Base-by-base conservation (phyloP, 2,888 invertebrate genomes). In the Phytoseiulus persimilis region DNA sequence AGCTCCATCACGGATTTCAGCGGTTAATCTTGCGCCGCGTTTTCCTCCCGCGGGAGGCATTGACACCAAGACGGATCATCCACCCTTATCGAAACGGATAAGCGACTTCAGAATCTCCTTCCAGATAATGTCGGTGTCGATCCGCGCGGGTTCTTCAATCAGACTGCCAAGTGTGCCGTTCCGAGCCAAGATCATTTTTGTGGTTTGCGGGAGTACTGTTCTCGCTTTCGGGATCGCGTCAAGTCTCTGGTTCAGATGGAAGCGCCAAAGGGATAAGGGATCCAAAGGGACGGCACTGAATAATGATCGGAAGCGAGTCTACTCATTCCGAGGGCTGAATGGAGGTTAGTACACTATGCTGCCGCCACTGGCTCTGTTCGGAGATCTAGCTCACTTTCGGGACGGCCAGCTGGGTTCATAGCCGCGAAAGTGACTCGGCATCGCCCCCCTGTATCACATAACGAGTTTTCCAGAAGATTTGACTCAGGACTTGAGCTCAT, bases 281-380 rank as follows among this genome's bases (percentile, higher is more conserved):
- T 33, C 87, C n/a, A 87, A 33, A 39, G 33, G 33, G 18, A 45
- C 9, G 6, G 28, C 87, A 6, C 23, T 33, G 87, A 39, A 23
- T n/a, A 45, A 23, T 6, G 39, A 39, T 87, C 87, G 87, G 87
- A 87, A 14, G 18, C 32, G 33, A 45, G 9, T 87, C 31, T 87
- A 87, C 33, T 87, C 87, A 5, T 87, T 87, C 45, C 18, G 87
- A 28, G 87, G 87, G n/a, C 33, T 87, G n/a, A 87, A 87, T 32
- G 87, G 87, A 33, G 87, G 87, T 33, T 32, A 9, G 87, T 14
- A n/a, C 23, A 18, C 31, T 18, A n/a, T n/a, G n/a, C n/a, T n/a
- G n/a, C n/a, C n/a, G n/a, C n/a, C n/a, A n/a, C n/a, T n/a, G n/a
- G n/a, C n/a, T n/a, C n/a, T n/a, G n/a, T n/a, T n/a, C n/a, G n/a